phyloP scores from a whole-genome alignment of 2,113 vertebrate species.

The Thryonomys swinderianus region DNA sequence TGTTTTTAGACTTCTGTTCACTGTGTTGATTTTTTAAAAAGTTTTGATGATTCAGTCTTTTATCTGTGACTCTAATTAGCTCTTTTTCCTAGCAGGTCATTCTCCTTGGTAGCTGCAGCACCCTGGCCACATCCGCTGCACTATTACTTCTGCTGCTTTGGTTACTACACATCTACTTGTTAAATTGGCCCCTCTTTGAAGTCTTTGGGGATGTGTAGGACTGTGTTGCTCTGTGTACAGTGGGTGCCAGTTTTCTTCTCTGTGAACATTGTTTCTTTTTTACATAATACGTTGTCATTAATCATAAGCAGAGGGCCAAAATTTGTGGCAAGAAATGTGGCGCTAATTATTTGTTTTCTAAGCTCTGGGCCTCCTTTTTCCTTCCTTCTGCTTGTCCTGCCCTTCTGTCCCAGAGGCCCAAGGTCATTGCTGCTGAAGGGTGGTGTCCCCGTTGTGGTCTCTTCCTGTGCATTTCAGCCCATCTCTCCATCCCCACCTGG shows the following conservation, averaged over 20 bases:
- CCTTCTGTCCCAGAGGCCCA: background rate
- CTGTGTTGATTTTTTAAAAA: background rate
- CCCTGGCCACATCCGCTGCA: background rate
- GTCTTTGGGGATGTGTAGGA: background rate
- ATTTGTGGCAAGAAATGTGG: background rate
- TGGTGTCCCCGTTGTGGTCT: background rate
- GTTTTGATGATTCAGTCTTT: conserved; percentile 4
- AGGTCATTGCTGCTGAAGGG: background rate
- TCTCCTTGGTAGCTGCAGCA: background rate
- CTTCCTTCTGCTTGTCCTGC: background rate
- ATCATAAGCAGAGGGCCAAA: background rate
- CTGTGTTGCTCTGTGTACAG: background rate
- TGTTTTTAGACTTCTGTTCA: background rate
- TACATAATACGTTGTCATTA: background rate
- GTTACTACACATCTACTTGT: background rate
- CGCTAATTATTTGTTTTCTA: background rate
- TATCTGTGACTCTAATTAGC: background rate
- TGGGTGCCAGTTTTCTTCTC: background rate
- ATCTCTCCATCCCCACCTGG: background rate
- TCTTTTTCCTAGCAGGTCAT: background rate
- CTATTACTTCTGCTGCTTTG: background rate
- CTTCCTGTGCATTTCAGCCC: background rate
- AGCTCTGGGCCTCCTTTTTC: background rate
- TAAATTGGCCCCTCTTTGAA: background rate
- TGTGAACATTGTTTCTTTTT: conserved; percentile 1